These are phyloP conservation scores for Callimorpha dominula DNA, from an alignment of 2,888 invertebrate genomes.

Conservation along the genomic window DNA sequence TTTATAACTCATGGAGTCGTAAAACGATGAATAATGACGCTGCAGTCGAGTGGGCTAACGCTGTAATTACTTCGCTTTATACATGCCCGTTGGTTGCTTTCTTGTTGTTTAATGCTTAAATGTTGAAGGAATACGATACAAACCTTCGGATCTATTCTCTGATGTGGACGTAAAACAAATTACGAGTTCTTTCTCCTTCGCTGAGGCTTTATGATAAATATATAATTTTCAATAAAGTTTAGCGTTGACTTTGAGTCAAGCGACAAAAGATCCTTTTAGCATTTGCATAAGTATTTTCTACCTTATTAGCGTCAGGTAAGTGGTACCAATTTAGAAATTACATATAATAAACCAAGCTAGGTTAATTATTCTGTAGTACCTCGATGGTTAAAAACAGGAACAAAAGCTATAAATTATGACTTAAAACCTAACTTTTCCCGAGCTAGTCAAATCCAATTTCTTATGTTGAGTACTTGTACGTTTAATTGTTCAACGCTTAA, in stretches of 20 bases:
- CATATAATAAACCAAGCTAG: slow-evolving; percentile 12
- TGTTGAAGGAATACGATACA: slow-evolving; percentile 76
- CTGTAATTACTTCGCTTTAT: slow-evolving; percentile 84
- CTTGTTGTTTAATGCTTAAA: slow-evolving; percentile 82
- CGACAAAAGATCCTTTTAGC: slow-evolving; percentile 42
- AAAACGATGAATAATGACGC: slow-evolving; percentile 87
- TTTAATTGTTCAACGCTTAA: neutral
- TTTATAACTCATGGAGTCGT: slow-evolving; percentile 86
- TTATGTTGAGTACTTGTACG: neutral
- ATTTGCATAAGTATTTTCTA: slow-evolving; percentile 39
- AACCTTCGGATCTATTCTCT: slow-evolving; percentile 68
- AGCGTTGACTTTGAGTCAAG: slow-evolving; percentile 32
- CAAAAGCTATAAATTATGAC: neutral
- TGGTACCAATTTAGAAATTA: slow-evolving; percentile 23
- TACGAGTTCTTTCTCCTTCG: slow-evolving; percentile 65
- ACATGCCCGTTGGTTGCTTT: slow-evolving; percentile 78
- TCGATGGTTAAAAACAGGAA: neutral
- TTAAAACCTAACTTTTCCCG: neutral
- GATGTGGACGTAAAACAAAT: slow-evolving; percentile 72
- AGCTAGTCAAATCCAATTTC: neutral
- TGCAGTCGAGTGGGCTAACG: slow-evolving; percentile 84
- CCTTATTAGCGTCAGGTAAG: slow-evolving; percentile 20
- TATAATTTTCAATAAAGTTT: slow-evolving; percentile 53
- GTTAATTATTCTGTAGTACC: slow-evolving; percentile 7
- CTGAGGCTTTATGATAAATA: slow-evolving; percentile 54